Conservation (phyloP, 2,888 invertebrate genomes). For the Tanytarsus gracilentus region DNA sequence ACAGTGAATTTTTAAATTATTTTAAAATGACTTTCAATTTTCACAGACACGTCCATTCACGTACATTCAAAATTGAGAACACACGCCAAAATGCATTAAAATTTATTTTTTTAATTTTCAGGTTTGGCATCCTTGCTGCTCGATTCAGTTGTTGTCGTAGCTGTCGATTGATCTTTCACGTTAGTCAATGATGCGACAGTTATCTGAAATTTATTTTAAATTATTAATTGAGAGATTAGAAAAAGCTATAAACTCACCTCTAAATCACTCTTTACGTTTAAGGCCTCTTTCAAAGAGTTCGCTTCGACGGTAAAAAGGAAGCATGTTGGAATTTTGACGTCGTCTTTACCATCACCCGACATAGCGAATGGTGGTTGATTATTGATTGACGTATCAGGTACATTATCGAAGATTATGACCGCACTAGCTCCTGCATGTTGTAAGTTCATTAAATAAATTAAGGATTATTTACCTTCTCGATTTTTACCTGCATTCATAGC, state of each 20-base stretch:
- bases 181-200: constrained; percentile 7
- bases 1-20: too few species aligned
- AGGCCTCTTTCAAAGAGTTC: constrained; percentile 52
- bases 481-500: constrained; percentile 69
- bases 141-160: not conserved
- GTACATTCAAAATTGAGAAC: too few species aligned
- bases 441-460: not conserved
- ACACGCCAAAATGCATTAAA: too few species aligned
- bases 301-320: constrained; percentile 80
- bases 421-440: constrained; percentile 68
- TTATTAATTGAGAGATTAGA: not conserved
- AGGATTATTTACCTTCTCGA: constrained; percentile 37
- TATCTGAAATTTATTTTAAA: constrained; percentile 3
- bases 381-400: constrained; percentile 61
- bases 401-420: constrained; percentile 79
- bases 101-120: constrained; percentile 24
- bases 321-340: constrained; percentile 81
- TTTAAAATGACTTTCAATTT: too few species aligned
- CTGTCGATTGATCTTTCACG: not conserved
- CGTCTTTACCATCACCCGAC: constrained; percentile 86
- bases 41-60: too few species aligned
- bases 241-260: constrained; percentile 34
- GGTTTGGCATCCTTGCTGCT: constrained; percentile 22
- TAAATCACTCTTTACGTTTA: constrained; percentile 49
- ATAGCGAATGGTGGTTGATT: constrained; percentile 85